A percentile compares a stretch with the other conserved stretches of the same genome.
phyloP scores from a whole-genome alignment of 2,113 vertebrate species.

The Collichthys lucidus region DNA sequence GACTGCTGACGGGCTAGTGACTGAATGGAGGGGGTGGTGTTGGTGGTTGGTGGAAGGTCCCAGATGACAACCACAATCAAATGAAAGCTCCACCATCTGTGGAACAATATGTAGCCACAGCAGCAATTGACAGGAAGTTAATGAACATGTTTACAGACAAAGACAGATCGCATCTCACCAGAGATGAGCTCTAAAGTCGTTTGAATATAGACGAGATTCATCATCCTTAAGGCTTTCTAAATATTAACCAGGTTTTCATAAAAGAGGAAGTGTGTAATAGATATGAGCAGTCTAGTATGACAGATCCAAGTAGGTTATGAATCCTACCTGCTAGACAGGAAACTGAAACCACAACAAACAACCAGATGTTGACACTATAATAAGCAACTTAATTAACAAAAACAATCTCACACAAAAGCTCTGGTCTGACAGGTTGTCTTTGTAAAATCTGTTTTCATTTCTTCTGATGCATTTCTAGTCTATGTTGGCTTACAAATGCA shows the following conservation, averaged over 20 bases:
- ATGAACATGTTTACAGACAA: neutral
- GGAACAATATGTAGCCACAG: neutral
- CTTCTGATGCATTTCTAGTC: neutral
- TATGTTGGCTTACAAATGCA: neutral
- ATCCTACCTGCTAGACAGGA: neutral
- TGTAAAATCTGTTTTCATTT: no score
- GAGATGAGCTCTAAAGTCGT: neutral
- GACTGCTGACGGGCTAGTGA: slow-evolving; percentile 31
- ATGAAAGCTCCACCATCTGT: slow-evolving; percentile 3
- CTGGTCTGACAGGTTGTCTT: neutral
- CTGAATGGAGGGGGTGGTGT: neutral
- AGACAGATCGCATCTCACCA: neutral
- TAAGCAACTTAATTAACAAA: neutral
- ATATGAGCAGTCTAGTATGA: neutral
- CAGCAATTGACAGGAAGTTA: neutral
- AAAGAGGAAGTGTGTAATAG: neutral
- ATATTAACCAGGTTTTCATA: neutral
- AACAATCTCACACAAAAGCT: neutral
- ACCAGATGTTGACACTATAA: neutral
- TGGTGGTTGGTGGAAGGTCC: neutral
- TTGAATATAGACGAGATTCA: slow-evolving; percentile 1
- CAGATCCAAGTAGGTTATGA: neutral
- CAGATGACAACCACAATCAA: neutral
- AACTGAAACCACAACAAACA: slow-evolving; percentile 1
- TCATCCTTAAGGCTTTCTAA: neutral